A percentile compares a stretch with the other conserved stretches of the same genome.
Evolutionary conservation across 2,113 vertebrate genomes (phyloP).

Genomic region (Podarcis cretensis): DNA sequence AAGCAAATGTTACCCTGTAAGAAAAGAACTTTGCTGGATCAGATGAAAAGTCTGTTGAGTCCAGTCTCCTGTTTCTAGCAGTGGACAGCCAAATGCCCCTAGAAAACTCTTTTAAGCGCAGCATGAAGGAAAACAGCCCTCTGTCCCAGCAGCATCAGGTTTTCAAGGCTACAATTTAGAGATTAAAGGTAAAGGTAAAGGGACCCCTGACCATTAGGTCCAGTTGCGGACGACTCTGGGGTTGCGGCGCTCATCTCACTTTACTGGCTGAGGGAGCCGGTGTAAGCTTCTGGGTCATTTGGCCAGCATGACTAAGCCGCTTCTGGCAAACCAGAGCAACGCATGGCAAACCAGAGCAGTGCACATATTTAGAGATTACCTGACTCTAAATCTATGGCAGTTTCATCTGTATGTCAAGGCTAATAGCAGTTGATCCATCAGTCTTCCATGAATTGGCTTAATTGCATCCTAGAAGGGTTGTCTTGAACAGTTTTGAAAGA

Average conservation of each 20-base stretch:
- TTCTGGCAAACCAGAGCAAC: too few relatives aligned
- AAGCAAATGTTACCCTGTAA: background rate
- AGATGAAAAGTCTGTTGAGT: background rate
- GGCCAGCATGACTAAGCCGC: too few relatives aligned
- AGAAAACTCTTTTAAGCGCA: too few relatives aligned
- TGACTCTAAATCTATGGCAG: background rate
- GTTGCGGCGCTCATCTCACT: too few relatives aligned
- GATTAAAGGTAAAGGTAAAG: too few relatives aligned
- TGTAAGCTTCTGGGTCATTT: too few relatives aligned
- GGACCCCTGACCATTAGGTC: too few relatives aligned
- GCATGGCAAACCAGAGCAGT: too few relatives aligned
- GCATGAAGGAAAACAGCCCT: background rate
- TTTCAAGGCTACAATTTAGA: background rate
- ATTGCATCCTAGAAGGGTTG: background rate
- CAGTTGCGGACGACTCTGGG: too few relatives aligned
- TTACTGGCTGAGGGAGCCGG: too few relatives aligned
- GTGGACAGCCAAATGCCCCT: background rate
- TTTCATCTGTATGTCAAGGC: background rate
- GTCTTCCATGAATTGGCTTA: background rate
- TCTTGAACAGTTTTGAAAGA: background rate
- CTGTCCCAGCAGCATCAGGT: background rate
- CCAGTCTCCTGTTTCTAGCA: background rate
- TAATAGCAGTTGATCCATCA: background rate
- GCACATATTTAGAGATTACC: too few relatives aligned
- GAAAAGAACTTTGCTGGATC: constrained; percentile 11